phyloP scores from a whole-genome alignment of 2,797 vertebrate genomes.

The Falco naumanni region DNA sequence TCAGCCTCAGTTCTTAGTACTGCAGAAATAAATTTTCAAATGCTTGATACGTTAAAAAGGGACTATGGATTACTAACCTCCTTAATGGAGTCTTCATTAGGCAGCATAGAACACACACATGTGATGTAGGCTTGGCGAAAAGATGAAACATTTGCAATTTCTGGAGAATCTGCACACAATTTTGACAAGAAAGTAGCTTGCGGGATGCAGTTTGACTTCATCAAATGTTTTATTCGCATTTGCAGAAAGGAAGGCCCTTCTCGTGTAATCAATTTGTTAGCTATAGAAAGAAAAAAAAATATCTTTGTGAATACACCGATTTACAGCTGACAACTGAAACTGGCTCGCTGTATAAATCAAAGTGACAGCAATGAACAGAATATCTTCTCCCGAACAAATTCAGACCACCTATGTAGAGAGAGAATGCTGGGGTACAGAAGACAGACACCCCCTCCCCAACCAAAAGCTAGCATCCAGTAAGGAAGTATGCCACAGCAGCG shows the following conservation, averaged over 20 bases:
- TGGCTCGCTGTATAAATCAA: not conserved
- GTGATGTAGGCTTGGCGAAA: conserved; percentile 94
- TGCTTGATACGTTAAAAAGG: not conserved
- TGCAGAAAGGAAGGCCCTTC: conserved; percentile 97
- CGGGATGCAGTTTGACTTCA: conserved; percentile 92
- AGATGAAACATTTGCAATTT: conserved; percentile 87
- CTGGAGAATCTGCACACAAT: conserved; percentile 88
- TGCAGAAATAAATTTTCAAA: not conserved
- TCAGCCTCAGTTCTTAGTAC: not conserved
- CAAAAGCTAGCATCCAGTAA: not conserved
- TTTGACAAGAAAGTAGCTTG: conserved; percentile 93
- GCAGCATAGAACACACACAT: conserved; percentile 92
- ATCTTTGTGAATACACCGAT: conserved; percentile 26
- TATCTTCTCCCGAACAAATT: not conserved
- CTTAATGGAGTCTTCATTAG: conserved; percentile 93
- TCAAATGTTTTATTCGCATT: conserved; percentile 96
- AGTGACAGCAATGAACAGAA: not conserved
- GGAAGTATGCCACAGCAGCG: not conserved
- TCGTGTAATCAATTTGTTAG: conserved; percentile 89
- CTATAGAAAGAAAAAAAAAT: conserved; percentile 73
- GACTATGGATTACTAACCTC: conserved; percentile 82
- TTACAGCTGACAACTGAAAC: conserved; percentile 1
- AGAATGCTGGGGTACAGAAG: not conserved
- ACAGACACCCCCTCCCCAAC: not conserved
- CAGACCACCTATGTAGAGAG: not conserved